These are phyloP conservation scores for Gastrophryne carolinensis DNA, from an alignment of 2,797 vertebrate species.

Conservation along the genomic window DNA sequence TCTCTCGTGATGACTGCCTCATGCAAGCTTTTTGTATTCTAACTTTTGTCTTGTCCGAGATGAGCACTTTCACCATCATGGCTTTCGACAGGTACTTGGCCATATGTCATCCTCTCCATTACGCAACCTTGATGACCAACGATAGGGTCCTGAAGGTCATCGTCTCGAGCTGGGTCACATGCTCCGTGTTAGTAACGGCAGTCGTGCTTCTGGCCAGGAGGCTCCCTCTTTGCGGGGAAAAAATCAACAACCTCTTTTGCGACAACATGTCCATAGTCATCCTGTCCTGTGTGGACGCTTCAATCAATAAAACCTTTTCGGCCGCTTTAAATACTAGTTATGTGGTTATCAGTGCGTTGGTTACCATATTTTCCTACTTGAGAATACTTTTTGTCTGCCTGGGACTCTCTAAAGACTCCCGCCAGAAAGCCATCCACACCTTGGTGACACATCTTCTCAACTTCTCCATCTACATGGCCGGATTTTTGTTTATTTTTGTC, in stretches of 20 bases:
- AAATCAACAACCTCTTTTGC: conserved; percentile 23
- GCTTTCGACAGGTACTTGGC: conserved; percentile 26
- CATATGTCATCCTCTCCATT: conserved; percentile 1
- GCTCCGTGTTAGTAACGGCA: background rate
- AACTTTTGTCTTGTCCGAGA: background rate
- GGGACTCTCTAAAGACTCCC: background rate
- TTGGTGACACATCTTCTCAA: conserved; percentile 37
- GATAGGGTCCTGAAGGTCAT: background rate
- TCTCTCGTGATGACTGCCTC: background rate
- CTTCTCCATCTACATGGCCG: conserved; percentile 16
- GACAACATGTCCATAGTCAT: conserved; percentile 10
- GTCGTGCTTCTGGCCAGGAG: background rate
- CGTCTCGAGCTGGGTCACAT: background rate
- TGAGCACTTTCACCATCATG: conserved; percentile 23
- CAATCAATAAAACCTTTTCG: background rate
- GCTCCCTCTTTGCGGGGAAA: conserved; percentile 19
- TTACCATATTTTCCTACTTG: conserved; percentile 3
- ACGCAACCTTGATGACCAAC: background rate
- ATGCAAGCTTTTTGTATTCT: background rate
- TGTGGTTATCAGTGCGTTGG: background rate
- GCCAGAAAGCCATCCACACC: conserved; percentile 22
- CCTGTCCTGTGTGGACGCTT: conserved; percentile 8
- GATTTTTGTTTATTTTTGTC: background rate
- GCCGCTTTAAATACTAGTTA: background rate
- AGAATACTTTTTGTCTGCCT: conserved; percentile 9